Conservation (phyloP, 2,888 invertebrate genomes). For the Lacanobia wlatinum region DNA sequence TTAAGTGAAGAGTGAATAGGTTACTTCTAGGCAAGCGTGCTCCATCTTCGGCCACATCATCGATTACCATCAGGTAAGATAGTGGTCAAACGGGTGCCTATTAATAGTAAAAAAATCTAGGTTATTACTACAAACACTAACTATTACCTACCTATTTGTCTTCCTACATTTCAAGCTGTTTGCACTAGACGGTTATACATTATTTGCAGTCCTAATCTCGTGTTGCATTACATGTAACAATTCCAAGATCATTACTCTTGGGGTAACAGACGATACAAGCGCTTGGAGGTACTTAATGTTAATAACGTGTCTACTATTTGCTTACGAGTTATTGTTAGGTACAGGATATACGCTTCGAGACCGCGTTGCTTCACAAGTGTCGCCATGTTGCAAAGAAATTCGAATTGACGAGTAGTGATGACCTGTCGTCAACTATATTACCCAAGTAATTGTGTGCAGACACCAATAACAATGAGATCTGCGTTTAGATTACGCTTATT, state of each 20-base stretch:
- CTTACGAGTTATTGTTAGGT: conserved; percentile 41
- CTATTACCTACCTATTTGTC: conserved; percentile 23
- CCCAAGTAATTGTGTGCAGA: background rate
- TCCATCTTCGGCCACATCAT: too few species aligned
- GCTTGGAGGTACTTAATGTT: conserved; percentile 28
- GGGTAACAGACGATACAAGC: conserved; percentile 3
- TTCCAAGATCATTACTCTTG: conserved; percentile 38
- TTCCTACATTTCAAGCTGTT: conserved; percentile 9
- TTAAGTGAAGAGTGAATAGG: too few species aligned
- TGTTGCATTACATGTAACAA: conserved; percentile 26
- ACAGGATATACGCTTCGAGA: conserved; percentile 44
- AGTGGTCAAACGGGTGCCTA: too few species aligned
- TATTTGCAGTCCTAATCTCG: conserved; percentile 16
- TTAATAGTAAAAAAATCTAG: too few species aligned
- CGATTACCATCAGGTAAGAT: too few species aligned
- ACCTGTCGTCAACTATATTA: conserved; percentile 12
- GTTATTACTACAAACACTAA: background rate
- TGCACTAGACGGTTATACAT: background rate
- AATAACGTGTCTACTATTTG: conserved; percentile 23
- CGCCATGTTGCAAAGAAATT: conserved; percentile 23
- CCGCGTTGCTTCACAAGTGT: conserved; percentile 35
- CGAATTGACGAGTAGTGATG: conserved; percentile 3
- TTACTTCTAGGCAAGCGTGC: too few species aligned
- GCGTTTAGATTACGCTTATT: background rate
- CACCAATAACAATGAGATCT: background rate